Evolutionary conservation across 2,888 invertebrate genomes (phyloP), one percentile per base, ranked within the genome.

Genomic region (Chironomus riparius): DNA sequence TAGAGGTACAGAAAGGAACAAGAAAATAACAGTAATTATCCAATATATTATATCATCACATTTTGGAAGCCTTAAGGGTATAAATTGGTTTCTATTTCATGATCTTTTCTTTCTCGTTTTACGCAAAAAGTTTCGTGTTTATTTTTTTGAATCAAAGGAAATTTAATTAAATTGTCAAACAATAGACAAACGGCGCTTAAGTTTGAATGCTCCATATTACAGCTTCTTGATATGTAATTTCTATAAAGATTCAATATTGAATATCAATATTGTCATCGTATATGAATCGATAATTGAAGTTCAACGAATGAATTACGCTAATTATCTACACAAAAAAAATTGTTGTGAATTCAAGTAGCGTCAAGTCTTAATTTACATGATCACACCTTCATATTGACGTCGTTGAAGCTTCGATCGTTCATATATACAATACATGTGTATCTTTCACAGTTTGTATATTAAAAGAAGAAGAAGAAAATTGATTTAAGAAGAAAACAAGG

Each of bases 1-100:
- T 18, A 18, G n/a, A 56, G 15, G 56, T 56, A 56, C 56, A 56
- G 56, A 24, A 47, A 74, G 62, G 61, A 62, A 73, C 62, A 73
- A 18, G 56, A 61, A 74, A 74, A 74, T 74, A 62, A 74, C 74
- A 68, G 74, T 74, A 74, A 74, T 74, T 74, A 74, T 74, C 74
- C 74, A 74, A 74, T 74, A 74, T 74, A 74, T 74, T 74, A 74
- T 74, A 74, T 74, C 74, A 74, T 74, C 74, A 74, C 74, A 74
- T 74, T 74, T 62, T 22, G 56, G 47, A 28, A 15, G 7, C 62
- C 72, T 38, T 72, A 15, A 28, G 47, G 62, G 3, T 15, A 6
- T 24, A 38, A 56, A 38, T 61, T 61, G n/a, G 15, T 61, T 72
- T 10, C n/a, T 15, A 56, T 56, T 15, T 56, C 56, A 56, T 56